Conservation (phyloP, 2,113 vertebrate species). For the Carassius gibelio region DNA sequence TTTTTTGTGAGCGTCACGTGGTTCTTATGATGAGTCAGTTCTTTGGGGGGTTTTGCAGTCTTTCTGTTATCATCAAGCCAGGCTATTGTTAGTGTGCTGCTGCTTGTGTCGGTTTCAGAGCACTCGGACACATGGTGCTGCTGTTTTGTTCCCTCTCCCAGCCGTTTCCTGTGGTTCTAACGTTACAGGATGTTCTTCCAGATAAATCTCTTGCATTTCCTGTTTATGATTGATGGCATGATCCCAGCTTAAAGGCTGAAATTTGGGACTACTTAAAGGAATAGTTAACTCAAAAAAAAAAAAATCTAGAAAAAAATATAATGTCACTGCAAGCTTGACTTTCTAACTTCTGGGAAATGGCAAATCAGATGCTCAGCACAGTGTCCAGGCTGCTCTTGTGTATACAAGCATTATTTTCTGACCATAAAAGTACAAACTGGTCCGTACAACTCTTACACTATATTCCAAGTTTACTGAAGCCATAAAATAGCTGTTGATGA, state of each 20-base stretch:
- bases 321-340: not conserved
- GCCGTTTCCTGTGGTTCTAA: conserved; percentile 52
- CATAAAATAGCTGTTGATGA: not conserved
- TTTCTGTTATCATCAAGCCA: conserved; percentile 18
- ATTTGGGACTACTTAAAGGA: not conserved
- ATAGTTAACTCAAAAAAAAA: not conserved
- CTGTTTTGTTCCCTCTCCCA: conserved; percentile 42
- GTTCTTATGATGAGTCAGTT: conserved; percentile 25
- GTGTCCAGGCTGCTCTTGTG: not conserved
- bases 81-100: conserved; percentile 2
- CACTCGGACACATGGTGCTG: not conserved
- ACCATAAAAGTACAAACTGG: not conserved
- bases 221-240: conserved; percentile 55
- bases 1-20: conserved; percentile 5
- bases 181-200: conserved; percentile 61
- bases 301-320: too few relatives aligned
- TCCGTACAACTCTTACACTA: not conserved
- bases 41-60: not conserved
- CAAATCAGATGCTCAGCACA: not conserved
- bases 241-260: conserved; percentile 14
- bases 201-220: conserved; percentile 63
- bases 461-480: not conserved
- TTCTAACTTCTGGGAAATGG: not conserved
- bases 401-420: not conserved
- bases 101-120: not conserved